Evolutionary conservation across 2,888 invertebrate species (phyloP).

Genomic region (Noctua pronuba): DNA sequence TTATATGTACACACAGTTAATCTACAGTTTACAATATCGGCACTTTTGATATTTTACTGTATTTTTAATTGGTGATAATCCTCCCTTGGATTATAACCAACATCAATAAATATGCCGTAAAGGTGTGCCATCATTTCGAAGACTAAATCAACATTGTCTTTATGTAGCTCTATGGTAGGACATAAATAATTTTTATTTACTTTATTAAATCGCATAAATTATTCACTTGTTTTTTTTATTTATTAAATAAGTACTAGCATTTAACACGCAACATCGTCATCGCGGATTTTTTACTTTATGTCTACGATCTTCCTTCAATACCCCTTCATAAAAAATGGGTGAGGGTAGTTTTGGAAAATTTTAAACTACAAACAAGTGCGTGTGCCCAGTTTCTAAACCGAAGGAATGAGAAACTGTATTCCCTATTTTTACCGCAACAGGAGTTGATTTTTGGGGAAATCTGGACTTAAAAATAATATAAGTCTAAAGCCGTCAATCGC

Average conservation of each 20-base stretch:
- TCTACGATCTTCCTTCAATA: background rate
- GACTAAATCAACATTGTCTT: slow-evolving; percentile 56
- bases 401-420: no score
- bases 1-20: slow-evolving; percentile 1
- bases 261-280: background rate
- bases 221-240: slow-evolving; percentile 44
- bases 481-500: no score
- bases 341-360: background rate
- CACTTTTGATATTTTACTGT: slow-evolving; percentile 11
- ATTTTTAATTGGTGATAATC: background rate
- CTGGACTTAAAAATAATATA: no score
- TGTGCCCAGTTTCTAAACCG: background rate
- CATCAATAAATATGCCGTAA: slow-evolving; percentile 28
- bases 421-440: background rate
- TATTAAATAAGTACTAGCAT: background rate
- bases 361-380: background rate
- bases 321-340: background rate
- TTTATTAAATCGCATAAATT: slow-evolving; percentile 63
- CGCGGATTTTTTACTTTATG: background rate
- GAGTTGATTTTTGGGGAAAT: background rate
- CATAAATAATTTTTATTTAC: slow-evolving; percentile 58
- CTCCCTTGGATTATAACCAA: background rate
- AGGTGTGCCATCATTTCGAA: slow-evolving; percentile 65
- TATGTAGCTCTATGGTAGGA: slow-evolving; percentile 52
- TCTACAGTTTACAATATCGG: slow-evolving; percentile 8